These are phyloP conservation scores for Antennarius striatus DNA, from an alignment of 2,113 vertebrate genomes.

Conservation along the genomic window DNA sequence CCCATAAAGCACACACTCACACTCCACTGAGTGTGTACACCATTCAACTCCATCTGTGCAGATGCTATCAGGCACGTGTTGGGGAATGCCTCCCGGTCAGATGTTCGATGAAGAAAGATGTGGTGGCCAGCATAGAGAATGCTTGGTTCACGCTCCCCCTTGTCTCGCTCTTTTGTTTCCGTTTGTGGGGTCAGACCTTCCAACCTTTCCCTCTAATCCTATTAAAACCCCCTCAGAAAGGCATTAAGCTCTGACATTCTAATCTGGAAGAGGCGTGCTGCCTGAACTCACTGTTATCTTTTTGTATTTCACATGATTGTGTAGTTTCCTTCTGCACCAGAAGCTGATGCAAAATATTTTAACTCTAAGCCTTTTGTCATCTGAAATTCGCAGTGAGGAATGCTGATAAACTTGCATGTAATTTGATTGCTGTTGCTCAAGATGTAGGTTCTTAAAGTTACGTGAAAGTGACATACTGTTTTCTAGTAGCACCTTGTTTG, in stretches of 20 bases:
- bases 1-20: slow-evolving; percentile 15
- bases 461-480: slow-evolving; percentile 12
- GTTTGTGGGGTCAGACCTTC: slow-evolving; percentile 46
- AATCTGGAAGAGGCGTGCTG: slow-evolving; percentile 49
- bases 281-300: slow-evolving; percentile 1
- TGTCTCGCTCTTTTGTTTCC: slow-evolving; percentile 49
- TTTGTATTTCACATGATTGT: slow-evolving; percentile 33
- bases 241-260: slow-evolving; percentile 58
- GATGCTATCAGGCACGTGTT: slow-evolving; percentile 56
- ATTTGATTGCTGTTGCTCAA: slow-evolving; percentile 19
- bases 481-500: slow-evolving; percentile 5
- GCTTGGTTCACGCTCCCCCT: slow-evolving; percentile 34
- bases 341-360: slow-evolving; percentile 5
- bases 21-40: slow-evolving; percentile 53
- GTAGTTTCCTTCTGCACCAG: slow-evolving; percentile 30
- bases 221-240: slow-evolving; percentile 69
- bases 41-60: slow-evolving; percentile 32
- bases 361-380: not conserved
- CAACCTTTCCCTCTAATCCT: slow-evolving; percentile 68
- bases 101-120: slow-evolving; percentile 63
- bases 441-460: not conserved
- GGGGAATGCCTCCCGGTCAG: slow-evolving; percentile 56
- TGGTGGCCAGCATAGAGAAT: slow-evolving; percentile 37
- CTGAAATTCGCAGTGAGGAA: not conserved
- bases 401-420: not conserved